Evolutionary conservation across 2,888 invertebrate species (phyloP).

Genomic region (Spodoptera picta): DNA sequence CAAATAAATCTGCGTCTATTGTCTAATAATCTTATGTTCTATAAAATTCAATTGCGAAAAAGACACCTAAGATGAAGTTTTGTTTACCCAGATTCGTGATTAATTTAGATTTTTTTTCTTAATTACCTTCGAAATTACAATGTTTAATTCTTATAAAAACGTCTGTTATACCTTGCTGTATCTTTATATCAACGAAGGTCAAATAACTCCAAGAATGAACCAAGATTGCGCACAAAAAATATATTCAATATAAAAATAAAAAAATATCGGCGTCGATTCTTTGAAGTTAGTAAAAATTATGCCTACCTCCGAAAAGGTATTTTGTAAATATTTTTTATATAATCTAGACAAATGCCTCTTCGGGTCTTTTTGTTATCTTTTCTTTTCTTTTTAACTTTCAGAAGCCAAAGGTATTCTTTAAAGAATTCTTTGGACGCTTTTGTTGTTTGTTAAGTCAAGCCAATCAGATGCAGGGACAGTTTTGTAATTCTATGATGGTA

Average conservation of each 20-base stretch:
- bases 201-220: not conserved
- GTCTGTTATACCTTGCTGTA: not conserved
- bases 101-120: too few species aligned
- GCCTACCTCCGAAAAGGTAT: conserved; percentile 18
- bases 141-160: too few species aligned
- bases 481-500: conserved; percentile 5
- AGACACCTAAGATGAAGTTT: too few species aligned
- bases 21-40: too few species aligned
- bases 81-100: too few species aligned
- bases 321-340: conserved; percentile 32
- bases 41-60: too few species aligned
- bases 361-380: conserved; percentile 25
- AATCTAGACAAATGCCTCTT: conserved; percentile 19
- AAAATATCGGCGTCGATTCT: conserved; percentile 25
- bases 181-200: conserved; percentile 1
- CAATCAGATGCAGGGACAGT: not conserved
- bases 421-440: not conserved
- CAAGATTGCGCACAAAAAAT: conserved; percentile 6
- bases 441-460: not conserved
- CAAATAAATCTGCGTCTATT: too few species aligned
- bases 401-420: conserved; percentile 8
- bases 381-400: not conserved
- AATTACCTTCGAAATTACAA: too few species aligned
- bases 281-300: conserved; percentile 41
- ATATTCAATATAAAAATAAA: conserved; percentile 16